Base-by-base conservation (phyloP, 2,113 vertebrate species). In the Lagopus leucura region DNA sequence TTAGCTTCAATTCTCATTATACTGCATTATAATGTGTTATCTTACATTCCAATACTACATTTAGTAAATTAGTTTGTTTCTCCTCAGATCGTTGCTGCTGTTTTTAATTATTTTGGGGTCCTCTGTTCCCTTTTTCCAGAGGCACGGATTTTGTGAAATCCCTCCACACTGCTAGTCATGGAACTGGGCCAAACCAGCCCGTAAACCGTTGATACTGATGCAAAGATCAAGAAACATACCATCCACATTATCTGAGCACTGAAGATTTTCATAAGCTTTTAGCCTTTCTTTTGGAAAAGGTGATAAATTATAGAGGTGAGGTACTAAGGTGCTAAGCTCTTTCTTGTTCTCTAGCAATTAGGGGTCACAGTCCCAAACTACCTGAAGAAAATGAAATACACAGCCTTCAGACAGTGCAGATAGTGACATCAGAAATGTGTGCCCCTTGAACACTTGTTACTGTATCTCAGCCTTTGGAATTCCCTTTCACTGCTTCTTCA, bases 401-500 rank as follows among this genome's bases (percentile, higher is more conserved):
- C 3, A 27, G 13, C 50, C 36, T 60, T 69, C 11, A 75, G 1
- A 7, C 24, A 40, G 2, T 50, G 32, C 16, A 64, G 16, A 43
- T 22, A 28, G 5, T 34, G 24, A 43, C 7, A 66, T 40, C 5
- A 86, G 36, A 58, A 86, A 75, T 4, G 11, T 14, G 20, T 64
- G 30, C 6, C 1, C 8, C 1, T 2, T 45, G 8, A 36, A 2
- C 10, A 21, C 16, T 71, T 28, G 20, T 2, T 7, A 15, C 13
- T 85, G 10, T 43, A 30, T 24, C 22, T 76, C 32, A 77, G 24
- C 6, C 30, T 58, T 6, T 20, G 25, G 18, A 88, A 71, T 77
- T 57, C 65, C 22, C 4, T 54, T 64, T 52, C 8, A n/a, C 32
- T 85, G 30, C 22, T 58, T 76, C 14, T 57, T 75, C 11, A 50